Evolutionary conservation across 2,888 invertebrate genomes (phyloP).

Genomic region (Polylopha cassiicola): DNA sequence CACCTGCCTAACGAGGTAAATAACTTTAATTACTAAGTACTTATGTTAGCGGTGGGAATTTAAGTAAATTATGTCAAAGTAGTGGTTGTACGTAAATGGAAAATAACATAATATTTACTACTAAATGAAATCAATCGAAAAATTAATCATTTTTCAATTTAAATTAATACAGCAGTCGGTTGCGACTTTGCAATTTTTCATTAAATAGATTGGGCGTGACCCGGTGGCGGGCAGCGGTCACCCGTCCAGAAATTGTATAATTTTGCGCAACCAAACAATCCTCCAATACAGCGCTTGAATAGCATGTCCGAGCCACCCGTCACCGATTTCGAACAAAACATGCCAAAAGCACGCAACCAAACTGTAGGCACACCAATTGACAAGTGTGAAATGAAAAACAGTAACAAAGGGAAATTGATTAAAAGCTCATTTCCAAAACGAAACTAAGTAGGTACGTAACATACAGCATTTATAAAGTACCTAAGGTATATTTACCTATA

Average conservation of each 20-base stretch:
- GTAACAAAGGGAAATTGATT: constrained; percentile 44
- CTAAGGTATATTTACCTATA: no score
- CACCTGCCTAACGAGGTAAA: constrained; percentile 19
- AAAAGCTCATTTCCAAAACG: constrained; percentile 28
- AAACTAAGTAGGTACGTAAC: constrained; percentile 14
- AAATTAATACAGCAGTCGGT: no score
- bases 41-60: constrained; percentile 8
- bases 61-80: neutral
- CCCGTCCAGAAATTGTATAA: constrained; percentile 64
- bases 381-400: constrained; percentile 56
- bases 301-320: constrained; percentile 54
- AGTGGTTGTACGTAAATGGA: no score
- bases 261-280: constrained; percentile 62
- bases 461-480: no score
- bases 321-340: constrained; percentile 64
- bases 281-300: constrained; percentile 52
- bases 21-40: constrained; percentile 18
- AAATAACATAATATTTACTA: no score
- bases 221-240: constrained; percentile 43
- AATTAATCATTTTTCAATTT: constrained; percentile 40
- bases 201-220: constrained; percentile 21
- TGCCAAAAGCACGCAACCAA: constrained; percentile 62
- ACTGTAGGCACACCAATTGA: constrained; percentile 50
- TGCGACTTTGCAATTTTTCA: no score
- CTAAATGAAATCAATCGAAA: no score